These are phyloP conservation scores for Menura novaehollandiae DNA, from an alignment of 2,113 vertebrate genomes.

Conservation along the genomic window DNA sequence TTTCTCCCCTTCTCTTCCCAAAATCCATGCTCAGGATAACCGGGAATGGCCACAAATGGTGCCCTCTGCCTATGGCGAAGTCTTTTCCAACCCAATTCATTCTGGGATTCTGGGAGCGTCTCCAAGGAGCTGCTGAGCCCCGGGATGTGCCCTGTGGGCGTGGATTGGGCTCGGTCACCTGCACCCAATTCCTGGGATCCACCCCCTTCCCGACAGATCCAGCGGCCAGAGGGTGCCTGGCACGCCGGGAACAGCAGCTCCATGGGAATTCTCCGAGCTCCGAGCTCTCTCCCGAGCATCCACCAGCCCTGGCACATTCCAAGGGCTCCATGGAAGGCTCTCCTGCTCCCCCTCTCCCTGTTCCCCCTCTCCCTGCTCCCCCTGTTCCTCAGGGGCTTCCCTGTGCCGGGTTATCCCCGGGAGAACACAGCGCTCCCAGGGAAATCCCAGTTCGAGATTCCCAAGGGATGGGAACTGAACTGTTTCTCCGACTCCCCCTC, in stretches of 20 bases:
- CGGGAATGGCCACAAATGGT: neutral
- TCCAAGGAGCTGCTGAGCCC: neutral
- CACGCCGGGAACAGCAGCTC: neutral
- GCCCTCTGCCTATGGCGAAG: neutral
- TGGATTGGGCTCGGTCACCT: accelerated
- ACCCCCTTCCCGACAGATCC: neutral
- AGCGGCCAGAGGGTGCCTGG: accelerated
- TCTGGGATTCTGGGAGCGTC: neutral
- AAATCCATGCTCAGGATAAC: neutral
- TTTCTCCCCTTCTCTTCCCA: neutral
- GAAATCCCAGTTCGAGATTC: neutral
- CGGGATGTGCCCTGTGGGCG: neutral
- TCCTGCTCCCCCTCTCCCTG: neutral
- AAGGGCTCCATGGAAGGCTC: neutral
- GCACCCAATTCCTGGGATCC: neutral
- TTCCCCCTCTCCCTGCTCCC: neutral
- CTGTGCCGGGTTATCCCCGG: accelerated
- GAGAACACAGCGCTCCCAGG: accelerated
- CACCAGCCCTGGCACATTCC: neutral
- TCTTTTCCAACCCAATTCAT: neutral
- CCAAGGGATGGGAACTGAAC: neutral
- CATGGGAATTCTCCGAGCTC: neutral
- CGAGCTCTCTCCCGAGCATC: neutral
- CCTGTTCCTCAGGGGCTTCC: neutral
- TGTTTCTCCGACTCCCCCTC: accelerated